A percentile compares a stretch with the other conserved stretches of the same genome.
phyloP scores from a whole-genome alignment of 2,113 vertebrate genomes.

The Gnathonemus echidnorhynchus region DNA sequence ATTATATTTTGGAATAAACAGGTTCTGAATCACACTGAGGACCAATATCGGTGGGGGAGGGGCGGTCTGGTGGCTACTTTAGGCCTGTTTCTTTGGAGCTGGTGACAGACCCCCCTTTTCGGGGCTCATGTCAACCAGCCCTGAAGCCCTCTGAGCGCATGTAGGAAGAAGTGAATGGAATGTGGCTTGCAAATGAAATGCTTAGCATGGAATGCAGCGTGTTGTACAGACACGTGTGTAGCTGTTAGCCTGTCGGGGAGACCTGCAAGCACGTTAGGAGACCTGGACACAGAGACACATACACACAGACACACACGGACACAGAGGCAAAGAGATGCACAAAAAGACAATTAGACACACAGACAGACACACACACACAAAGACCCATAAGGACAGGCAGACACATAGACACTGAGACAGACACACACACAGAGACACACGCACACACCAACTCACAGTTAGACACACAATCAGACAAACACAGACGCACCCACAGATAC shows the following conservation, averaged over 20 bases:
- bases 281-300: too few species aligned
- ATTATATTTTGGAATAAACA: not conserved
- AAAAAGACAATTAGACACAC: too few species aligned
- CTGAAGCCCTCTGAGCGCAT: not conserved
- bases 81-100: not conserved
- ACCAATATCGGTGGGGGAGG: not conserved
- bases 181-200: not conserved
- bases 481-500: not conserved
- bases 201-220: not conserved
- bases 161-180: not conserved
- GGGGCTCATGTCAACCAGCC: not conserved
- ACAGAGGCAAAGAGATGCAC: not conserved
- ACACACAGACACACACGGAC: too few species aligned
- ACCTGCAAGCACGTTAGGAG: not conserved
- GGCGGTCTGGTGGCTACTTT: not conserved
- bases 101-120: not conserved
- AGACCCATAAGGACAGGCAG: not conserved
- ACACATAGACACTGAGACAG: not conserved
- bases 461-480: not conserved
- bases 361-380: too few species aligned
- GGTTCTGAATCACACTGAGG: not conserved
- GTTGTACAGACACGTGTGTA: not conserved
- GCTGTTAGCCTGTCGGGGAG: not conserved
- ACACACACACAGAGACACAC: not conserved
- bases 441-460: not conserved